A percentile compares a stretch with the other conserved stretches of the same genome.
phyloP scores from a whole-genome alignment of 1,140 invertebrate genomes.

The Drosophila ironensis region DNA sequence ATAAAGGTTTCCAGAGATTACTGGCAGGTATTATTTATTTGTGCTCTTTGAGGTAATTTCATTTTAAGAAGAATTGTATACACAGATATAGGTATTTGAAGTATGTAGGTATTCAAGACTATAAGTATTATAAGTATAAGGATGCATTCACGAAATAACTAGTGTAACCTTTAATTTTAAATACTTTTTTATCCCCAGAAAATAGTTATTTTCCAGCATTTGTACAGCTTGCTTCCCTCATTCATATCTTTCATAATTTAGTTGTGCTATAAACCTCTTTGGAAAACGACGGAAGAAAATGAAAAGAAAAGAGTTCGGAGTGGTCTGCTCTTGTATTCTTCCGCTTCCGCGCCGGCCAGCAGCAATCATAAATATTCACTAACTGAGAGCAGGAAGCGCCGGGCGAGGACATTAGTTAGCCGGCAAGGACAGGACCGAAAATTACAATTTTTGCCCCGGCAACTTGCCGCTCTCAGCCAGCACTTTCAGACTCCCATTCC shows the following conservation, averaged over 20 bases:
- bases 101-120: too few species aligned
- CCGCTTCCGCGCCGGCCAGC: conserved; percentile 7
- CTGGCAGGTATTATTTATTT: too few species aligned
- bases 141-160: too few species aligned
- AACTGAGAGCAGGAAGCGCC: conserved; percentile 38
- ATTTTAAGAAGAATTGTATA: too few species aligned
- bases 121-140: too few species aligned
- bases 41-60: too few species aligned
- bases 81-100: too few species aligned
- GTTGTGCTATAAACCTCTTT: conserved; percentile 16
- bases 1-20: not conserved
- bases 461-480: not conserved
- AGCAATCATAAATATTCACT: conserved; percentile 69
- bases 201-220: too few species aligned
- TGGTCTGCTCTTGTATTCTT: conserved; percentile 17
- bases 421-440: conserved; percentile 51
- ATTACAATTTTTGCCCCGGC: conserved; percentile 62
- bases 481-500: not conserved
- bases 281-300: conserved; percentile 2
- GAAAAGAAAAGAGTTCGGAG: conserved; percentile 26
- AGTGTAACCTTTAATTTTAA: too few species aligned
- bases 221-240: not conserved
- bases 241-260: conserved; percentile 39
- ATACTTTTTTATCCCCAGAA: too few species aligned
- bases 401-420: conserved; percentile 46